Evolutionary conservation across 2,797 vertebrate species (phyloP), one percentile per base, ranked within the genome.

Genomic region (Heliangelus exortis): DNA sequence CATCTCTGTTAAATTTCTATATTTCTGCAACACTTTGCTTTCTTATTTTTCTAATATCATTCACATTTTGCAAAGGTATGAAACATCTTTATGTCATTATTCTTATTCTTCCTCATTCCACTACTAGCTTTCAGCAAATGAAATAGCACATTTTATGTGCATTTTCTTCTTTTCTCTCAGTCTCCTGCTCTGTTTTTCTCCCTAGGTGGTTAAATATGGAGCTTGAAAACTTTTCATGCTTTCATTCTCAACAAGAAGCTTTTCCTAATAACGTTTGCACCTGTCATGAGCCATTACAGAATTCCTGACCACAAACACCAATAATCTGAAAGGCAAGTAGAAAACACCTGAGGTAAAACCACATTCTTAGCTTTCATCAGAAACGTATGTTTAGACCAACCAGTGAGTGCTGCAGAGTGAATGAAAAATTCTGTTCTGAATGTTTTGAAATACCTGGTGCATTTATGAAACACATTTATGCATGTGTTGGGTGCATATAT

Each of bases 321-420:
- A 51, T 90, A 94, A 95, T 57, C 72, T 65, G 39, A 85, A 96
- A 91, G 54, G n/a, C n/a, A 89, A 78, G 39, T 26, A 84, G 77
- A 93, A 96, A 95, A 84, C 51, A 95, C 41, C 41, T 87, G 77
- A 92, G 51, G 50, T 72, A 86, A 89, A 88, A 18, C 4, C 58
- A 20, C 28, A 34, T 85, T 90, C 74, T 91, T 57, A 74, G 43
- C 19, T 86, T 91, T 71, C 54, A 47, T 85, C 77, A 74, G 23
- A 85, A 95, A 75, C 39, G 84, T 88, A n/a, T 41, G 36, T 88
- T 85, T 61, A 71, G 31, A 67, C 10, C 17, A 90, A 85, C 41
- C 47, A 71, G 12, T 31, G 22, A 68, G 65, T 29, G 9, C 12
- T 59, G 63, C 57, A 84, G 51, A 68, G 19, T 7, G 33, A 90